Percentiles rank a stretch among this genome's conserved stretches.
Conservation (phyloP, 2,888 invertebrate genomes). For the Rotaria socialis region DNA sequence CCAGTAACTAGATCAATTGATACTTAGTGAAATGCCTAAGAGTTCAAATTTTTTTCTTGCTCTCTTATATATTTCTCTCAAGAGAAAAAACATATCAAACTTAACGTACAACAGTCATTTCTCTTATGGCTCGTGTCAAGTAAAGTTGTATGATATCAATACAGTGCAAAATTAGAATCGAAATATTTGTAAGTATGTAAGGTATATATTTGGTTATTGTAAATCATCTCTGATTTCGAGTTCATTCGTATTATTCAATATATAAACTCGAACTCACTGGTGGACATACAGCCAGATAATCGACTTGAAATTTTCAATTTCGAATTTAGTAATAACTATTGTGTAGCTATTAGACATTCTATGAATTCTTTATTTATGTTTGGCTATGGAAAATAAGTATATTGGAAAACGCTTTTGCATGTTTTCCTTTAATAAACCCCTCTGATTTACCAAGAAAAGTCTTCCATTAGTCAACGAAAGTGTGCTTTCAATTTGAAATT, state of each 20-base stretch:
- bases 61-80: background rate
- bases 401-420: too few relatives aligned
- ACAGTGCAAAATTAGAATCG: background rate
- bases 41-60: background rate
- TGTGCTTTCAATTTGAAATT: too few relatives aligned
- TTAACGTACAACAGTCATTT: background rate
- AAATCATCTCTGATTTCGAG: slow-evolving; percentile 30
- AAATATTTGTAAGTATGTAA: background rate
- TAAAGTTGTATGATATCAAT: background rate
- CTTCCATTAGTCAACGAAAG: too few relatives aligned
- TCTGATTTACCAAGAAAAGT: too few relatives aligned
- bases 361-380: too few relatives aligned
- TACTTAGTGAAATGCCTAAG: background rate
- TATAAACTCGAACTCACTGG: slow-evolving; percentile 37
- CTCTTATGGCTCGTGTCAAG: background rate
- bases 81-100: background rate
- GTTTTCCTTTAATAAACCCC: too few relatives aligned
- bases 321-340: too few relatives aligned
- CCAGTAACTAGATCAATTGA: background rate
- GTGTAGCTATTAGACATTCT: too few relatives aligned
- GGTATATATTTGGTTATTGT: background rate
- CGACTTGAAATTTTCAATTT: background rate
- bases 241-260: background rate
- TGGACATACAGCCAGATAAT: slow-evolving; percentile 7
- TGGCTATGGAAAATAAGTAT: too few relatives aligned